Base-by-base conservation (phyloP, 1,140 invertebrate species). In the Anadara kagoshimensis region DNA sequence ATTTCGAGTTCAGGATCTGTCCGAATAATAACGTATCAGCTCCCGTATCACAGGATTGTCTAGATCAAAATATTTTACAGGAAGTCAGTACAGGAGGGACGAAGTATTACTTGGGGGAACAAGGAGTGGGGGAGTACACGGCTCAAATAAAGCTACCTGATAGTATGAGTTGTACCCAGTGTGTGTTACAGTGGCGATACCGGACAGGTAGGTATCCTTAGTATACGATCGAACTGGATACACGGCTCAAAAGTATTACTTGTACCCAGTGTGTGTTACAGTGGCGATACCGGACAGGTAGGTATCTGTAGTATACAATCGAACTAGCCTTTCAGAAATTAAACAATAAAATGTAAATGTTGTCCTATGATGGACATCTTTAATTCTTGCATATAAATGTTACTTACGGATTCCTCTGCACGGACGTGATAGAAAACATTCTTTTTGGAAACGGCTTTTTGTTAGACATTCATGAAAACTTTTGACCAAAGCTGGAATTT, bases 151-250 rank as follows among this genome's bases (percentile, higher is more conserved):
- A 73, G 20, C 88, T 98, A 51, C 96, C 96, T 0, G 89, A 93
- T 0, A 95, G 93, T 76, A 82, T 96, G 0, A 96, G 94, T 0
- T 97, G 96, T 80, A 92, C 94, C 0, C 95, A 96, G 75, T 97
- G 96, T 83, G 94, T 97, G 0, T 83, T 97, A 1, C 95, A 96
- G 84, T 97, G 96, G 96, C 95, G 93, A 68, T 97, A 97, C 86
- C 94, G 93, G 69, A 96, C 95, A 78, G 95, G 94, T 94, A 86
- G 78, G 75, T 76, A 36, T 3, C 29, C 2, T 36, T 3, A 36
- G 7, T 36, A 36, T 36, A 7, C n/a, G n/a, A n/a, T n/a, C n/a
- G n/a, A n/a, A n/a, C n/a, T n/a, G n/a, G n/a, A n/a, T 22, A 16
- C 75, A 2, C 58, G 36, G 45, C 24, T 73, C 12, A 64, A 41